phyloP scores from a whole-genome alignment of 2,888 invertebrate species.

The Tinea trinotella region DNA sequence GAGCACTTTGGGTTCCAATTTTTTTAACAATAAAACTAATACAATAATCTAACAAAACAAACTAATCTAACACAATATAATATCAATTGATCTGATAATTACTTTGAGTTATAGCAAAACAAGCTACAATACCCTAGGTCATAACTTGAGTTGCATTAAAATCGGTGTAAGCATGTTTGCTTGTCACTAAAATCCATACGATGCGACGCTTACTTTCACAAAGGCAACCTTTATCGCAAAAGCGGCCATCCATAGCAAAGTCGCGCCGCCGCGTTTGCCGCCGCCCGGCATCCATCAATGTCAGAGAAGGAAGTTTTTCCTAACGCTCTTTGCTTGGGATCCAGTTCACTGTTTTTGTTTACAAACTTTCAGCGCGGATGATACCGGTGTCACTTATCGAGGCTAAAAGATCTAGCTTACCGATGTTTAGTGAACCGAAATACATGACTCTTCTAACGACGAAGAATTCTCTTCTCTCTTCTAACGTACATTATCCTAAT shows the following conservation, averaged over 20 bases:
- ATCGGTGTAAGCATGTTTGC: background rate
- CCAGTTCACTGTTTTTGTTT: slow-evolving; percentile 56
- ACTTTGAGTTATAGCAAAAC: too few species aligned
- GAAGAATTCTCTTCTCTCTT: too few species aligned
- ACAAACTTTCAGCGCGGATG: slow-evolving; percentile 29
- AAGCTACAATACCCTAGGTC: background rate
- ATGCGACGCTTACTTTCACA: background rate
- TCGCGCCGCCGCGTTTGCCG: slow-evolving; percentile 8
- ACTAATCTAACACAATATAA: too few species aligned
- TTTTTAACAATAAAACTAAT: too few species aligned
- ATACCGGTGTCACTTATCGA: slow-evolving; percentile 11
- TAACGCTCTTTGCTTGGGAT: slow-evolving; percentile 46
- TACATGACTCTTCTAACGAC: too few species aligned
- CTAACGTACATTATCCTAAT: too few species aligned
- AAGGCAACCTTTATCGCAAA: slow-evolving; percentile 15
- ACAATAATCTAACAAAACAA: too few species aligned
- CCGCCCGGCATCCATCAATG: slow-evolving; percentile 57
- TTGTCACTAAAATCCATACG: slow-evolving; percentile 2
- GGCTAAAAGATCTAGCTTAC: slow-evolving; percentile 14
- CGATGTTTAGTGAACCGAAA: background rate
- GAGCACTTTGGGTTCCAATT: too few species aligned
- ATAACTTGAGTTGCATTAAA: background rate
- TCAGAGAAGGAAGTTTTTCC: slow-evolving; percentile 60
- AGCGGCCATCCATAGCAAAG: background rate
- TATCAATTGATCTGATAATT: too few species aligned